Base-by-base conservation (phyloP, 2,797 vertebrate species). In the Merluccius polli region DNA sequence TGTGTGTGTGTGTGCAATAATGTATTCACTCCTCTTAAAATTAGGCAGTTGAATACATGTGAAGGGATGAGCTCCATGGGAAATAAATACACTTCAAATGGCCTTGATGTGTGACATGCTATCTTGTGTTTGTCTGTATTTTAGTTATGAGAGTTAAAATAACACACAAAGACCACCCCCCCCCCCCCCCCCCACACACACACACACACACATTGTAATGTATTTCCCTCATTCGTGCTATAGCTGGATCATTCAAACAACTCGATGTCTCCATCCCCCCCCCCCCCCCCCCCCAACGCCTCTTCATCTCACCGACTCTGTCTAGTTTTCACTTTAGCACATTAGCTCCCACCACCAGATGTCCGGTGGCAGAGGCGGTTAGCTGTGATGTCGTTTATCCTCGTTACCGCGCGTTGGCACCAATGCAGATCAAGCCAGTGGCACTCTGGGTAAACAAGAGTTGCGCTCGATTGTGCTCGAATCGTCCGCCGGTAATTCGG, bases 341-440 rank as follows among this genome's bases (percentile, higher is more conserved):
- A 27, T 11, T 27, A 2, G 59, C 38, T 73, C 71, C n/a, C 70
- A 1, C 79, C 59, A 78, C 84, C 78, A 79, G 73, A 83, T 79
- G 82, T 78, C 70, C 18, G 65, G 41, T 82, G 78, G 78, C 81
- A 86, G 79, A 77, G 21, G 67, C 11, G 18, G 67, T 63, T 81
- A 69, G 75, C 76, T 67, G 67, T 79, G 77, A 70, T 83, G 84
- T 86, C 70, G 76, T 88, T 82, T 81, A 87, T 88, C 85, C 83
- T 83, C 83, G 81, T 90, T 87, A 88, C 77, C 27, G 69, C 27
- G 69, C 48, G 83, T 88, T 88, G 77, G 80, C 16, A 32, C 29
- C 30, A 21, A n/a, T 18, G 30, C 29, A 30, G 16, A 32, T 41
- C 52, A 83, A 87, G 81, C 65, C 82, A 82, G 6, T 75, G 74